Evolutionary conservation across 92 coral and sea anemone genomes (phyloP), one percentile per base, ranked within the genome.

Genomic region (Parazoanthus darwini): DNA sequence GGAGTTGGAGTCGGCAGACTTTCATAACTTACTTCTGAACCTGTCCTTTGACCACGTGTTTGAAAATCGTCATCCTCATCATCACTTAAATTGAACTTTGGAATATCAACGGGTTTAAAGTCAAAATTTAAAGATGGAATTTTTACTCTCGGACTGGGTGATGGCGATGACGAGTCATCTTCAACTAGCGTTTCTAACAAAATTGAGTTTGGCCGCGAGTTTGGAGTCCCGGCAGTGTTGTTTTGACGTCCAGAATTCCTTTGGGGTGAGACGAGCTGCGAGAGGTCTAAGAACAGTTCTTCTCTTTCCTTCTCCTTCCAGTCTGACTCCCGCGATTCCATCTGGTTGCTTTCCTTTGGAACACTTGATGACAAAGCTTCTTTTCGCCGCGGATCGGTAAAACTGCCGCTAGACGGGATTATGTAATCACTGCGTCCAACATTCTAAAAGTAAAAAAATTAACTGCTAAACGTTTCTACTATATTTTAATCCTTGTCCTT

Each of bases 171-270:
- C 20, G 93, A 93, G 54, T 84, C 92, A 46, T 93, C 94, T 80
- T 95, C 98, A 8, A 88, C 85, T 13, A 95, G 94, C 5, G 98
- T 87, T 88, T 93, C 98, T 22, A 95, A 68, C 6, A 93, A 79
- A 13, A 93, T 89, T 14, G 98, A 93, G 82, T 93, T 93, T 38
- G 98, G 96, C 14, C 98, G 93, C 37, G 98, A 90, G 78, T 95
- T 95, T 7, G 96, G 93, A 0, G 91, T 81, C 18, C 90, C 91
- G 4, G 93, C 90, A n/a, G 91, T 39, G 23, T 46, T 66, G 58
- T 56, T 74, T 20, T 80, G 92, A 33, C 87, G 79, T 6, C 38
- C 87, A 29, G 87, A 46, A 42, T 92, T 81, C 13, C 94, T 90
- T 20, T 91, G 90, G 35, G 92, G 91, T 15, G 91, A 82, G 18